Evolutionary conservation across 2,113 vertebrate species (phyloP).

Genomic region (Ondatra zibethicus): DNA sequence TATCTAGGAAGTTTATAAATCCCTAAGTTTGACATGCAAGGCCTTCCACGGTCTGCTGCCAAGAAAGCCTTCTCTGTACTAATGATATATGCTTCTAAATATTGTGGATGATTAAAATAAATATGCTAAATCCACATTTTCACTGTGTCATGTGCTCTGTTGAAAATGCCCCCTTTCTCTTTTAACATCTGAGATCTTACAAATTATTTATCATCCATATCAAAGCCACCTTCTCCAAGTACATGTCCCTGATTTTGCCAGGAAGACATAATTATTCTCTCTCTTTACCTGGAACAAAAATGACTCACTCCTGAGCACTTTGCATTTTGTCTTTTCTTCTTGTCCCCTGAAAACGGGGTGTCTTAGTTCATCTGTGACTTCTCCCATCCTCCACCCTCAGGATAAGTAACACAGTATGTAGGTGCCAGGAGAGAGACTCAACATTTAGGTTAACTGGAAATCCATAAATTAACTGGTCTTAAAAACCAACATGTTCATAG

Average conservation of each 20-base stretch:
- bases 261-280: neutral
- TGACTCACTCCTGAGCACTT: neutral
- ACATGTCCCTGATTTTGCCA: neutral
- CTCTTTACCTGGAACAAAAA: neutral
- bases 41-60: neutral
- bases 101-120: neutral
- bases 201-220: neutral
- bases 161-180: slow-evolving; percentile 4
- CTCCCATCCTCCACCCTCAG: neutral
- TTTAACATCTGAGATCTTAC: slow-evolving; percentile 8
- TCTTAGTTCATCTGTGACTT: neutral
- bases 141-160: neutral
- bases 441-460: neutral
- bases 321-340: neutral
- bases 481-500: neutral
- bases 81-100: neutral
- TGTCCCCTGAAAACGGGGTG: neutral
- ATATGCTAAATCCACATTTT: neutral
- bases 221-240: neutral
- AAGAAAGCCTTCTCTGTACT: neutral
- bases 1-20: neutral
- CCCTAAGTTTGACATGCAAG: neutral
- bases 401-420: neutral
- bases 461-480: neutral
- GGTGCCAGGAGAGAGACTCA: neutral